Conservation (phyloP, 2,888 invertebrate genomes). For the Hedya salicella region DNA sequence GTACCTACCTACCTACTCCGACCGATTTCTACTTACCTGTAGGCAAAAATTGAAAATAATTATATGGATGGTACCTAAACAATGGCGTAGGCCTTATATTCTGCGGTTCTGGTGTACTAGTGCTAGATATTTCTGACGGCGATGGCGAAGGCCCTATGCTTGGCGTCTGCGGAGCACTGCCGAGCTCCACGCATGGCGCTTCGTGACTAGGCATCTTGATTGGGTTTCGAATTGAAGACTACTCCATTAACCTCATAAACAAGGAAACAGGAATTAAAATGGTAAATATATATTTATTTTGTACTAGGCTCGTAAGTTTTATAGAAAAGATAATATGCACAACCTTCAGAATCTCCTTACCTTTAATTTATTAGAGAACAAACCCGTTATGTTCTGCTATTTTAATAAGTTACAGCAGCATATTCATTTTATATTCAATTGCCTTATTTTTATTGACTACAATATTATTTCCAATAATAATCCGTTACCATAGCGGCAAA, state of each 20-base stretch:
- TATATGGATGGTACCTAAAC: constrained; percentile 63
- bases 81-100: constrained; percentile 69
- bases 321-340: not conserved
- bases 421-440: not conserved
- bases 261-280: not conserved
- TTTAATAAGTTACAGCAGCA: not conserved
- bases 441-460: constrained; percentile 29
- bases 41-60: not conserved
- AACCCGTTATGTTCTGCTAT: not conserved
- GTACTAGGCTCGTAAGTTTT: not conserved
- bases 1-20: too few species aligned
- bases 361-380: not conserved
- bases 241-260: constrained; percentile 20
- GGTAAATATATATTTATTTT: not conserved
- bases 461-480: constrained; percentile 44
- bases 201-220: constrained; percentile 69
- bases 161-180: constrained; percentile 69
- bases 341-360: not conserved
- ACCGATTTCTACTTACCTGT: too few species aligned
- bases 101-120: constrained; percentile 76
- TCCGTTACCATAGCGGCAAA: constrained; percentile 46
- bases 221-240: constrained; percentile 21
- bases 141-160: constrained; percentile 69
- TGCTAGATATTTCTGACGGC: constrained; percentile 76
- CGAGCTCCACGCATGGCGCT: constrained; percentile 74